phyloP scores from a whole-genome alignment of 2,113 vertebrate genomes.

The Orycteropus afer region DNA sequence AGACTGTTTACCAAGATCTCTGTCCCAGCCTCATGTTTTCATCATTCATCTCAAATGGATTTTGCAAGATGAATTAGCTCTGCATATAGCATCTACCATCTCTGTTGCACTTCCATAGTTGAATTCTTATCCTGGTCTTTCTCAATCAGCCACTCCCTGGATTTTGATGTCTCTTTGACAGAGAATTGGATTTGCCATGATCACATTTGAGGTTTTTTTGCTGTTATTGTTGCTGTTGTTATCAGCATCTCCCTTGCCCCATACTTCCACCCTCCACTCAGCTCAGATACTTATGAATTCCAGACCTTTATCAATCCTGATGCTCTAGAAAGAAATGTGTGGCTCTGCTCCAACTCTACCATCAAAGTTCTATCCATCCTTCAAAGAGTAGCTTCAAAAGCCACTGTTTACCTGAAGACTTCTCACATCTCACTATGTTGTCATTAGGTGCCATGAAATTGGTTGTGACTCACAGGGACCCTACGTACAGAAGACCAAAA shows the following conservation, averaged over 20 bases:
- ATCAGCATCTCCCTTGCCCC: not conserved
- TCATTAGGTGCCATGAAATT: too few species aligned
- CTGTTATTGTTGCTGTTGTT: not conserved
- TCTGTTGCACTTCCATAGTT: not conserved
- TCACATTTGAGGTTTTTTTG: not conserved
- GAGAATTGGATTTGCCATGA: not conserved
- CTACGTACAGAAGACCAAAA: not conserved
- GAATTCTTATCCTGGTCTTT: not conserved
- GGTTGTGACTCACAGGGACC: too few species aligned
- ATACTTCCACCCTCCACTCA: not conserved
- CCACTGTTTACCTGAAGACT: not conserved
- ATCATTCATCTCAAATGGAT: not conserved
- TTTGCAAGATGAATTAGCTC: not conserved
- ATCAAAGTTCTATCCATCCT: not conserved
- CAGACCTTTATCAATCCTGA: not conserved
- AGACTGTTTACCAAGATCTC: not conserved
- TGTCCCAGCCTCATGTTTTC: not conserved
- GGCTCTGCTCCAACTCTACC: not conserved
- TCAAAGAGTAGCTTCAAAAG: not conserved
- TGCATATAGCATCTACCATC: not conserved
- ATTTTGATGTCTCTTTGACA: not conserved
- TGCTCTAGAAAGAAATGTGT: not conserved
- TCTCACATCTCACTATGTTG: not conserved
- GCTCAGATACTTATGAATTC: not conserved
- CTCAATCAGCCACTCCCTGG: not conserved